Percentiles rank a stretch among this genome's conserved stretches.
These are phyloP conservation scores for Gorsachius magnificus DNA, from an alignment of 2,797 vertebrate genomes.

Conservation along the genomic window DNA sequence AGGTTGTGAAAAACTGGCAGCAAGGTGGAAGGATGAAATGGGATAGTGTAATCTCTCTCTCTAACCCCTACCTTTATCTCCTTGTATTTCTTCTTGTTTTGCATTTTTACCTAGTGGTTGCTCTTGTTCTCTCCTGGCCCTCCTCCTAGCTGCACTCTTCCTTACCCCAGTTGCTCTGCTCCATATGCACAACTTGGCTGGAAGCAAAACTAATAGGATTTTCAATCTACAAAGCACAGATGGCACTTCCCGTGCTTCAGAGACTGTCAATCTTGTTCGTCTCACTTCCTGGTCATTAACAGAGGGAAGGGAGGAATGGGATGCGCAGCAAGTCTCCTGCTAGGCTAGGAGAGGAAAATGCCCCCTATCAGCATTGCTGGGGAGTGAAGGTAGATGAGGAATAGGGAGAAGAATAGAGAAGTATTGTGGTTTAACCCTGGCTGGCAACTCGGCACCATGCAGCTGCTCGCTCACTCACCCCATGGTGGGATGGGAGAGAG, in stretches of 20 bases:
- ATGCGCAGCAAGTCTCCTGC: neutral
- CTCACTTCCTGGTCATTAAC: conserved; percentile 57
- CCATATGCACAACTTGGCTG: neutral
- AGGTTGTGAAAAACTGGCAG: neutral
- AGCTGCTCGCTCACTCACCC: too few species aligned
- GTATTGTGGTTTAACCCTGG: too few species aligned
- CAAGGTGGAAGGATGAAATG: neutral
- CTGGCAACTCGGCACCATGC: too few species aligned
- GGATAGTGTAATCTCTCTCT: neutral
- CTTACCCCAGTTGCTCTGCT: neutral
- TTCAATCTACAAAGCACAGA: conserved; percentile 65
- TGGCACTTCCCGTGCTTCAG: conserved; percentile 26
- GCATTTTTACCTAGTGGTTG: neutral
- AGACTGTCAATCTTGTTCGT: conserved; percentile 55
- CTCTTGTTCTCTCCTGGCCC: neutral
- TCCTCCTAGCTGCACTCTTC: neutral
- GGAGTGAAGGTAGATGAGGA: neutral
- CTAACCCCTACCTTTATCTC: neutral
- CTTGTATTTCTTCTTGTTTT: neutral
- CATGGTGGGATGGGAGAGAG: too few species aligned
- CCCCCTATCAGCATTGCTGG: neutral
- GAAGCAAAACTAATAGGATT: conserved; percentile 59
- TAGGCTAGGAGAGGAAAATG: neutral
- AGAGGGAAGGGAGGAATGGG: neutral
- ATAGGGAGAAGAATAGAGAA: neutral